phyloP scores from a whole-genome alignment of 2,797 vertebrate genomes.

The Champsocephalus esox region DNA sequence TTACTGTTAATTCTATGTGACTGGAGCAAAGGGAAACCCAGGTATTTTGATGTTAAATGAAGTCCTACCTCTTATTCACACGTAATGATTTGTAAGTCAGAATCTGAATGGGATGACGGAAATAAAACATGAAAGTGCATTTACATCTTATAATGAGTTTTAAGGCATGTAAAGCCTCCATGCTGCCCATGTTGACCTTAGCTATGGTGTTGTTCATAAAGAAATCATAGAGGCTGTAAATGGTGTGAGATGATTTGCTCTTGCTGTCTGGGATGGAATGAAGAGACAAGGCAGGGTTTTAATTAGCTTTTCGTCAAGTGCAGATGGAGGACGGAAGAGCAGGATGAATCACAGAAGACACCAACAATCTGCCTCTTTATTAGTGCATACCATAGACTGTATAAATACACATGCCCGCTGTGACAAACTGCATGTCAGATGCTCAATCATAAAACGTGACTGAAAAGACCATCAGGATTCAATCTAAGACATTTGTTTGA shows the following conservation, averaged over 20 bases:
- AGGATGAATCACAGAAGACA: constrained; percentile 81
- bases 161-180: constrained; percentile 1
- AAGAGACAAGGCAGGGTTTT: constrained; percentile 72
- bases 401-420: constrained; percentile 29
- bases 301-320: constrained; percentile 79
- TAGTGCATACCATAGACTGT: constrained; percentile 34
- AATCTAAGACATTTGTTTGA: constrained; percentile 52
- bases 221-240: constrained; percentile 74
- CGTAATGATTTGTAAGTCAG: constrained; percentile 25
- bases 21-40: not conserved
- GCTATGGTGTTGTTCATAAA: constrained; percentile 60
- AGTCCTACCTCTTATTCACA: constrained; percentile 29
- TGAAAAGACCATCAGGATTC: constrained; percentile 60
- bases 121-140: constrained; percentile 21
- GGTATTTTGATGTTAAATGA: constrained; percentile 23
- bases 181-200: constrained; percentile 37
- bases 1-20: not conserved
- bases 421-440: constrained; percentile 65
- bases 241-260: constrained; percentile 74
- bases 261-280: constrained; percentile 64
- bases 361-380: constrained; percentile 82
- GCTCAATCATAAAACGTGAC: constrained; percentile 73
- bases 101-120: not conserved
- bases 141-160: constrained; percentile 30
- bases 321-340: constrained; percentile 68